phyloP scores from a whole-genome alignment of 2,888 invertebrate species.

The Agrochola circellaris region DNA sequence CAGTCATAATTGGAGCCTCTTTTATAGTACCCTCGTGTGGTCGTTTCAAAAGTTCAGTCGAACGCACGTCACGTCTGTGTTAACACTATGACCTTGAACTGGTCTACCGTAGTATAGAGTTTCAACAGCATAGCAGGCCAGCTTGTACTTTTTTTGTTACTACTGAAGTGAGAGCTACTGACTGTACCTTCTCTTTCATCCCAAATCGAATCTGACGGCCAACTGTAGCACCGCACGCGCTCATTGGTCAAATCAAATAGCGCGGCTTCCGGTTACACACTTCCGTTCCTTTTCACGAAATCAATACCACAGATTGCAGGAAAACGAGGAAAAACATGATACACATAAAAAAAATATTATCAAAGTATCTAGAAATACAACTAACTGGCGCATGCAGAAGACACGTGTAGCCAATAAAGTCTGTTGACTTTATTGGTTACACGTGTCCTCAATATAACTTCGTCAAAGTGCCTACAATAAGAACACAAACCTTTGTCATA shows the following conservation, averaged over 20 bases:
- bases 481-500: slow-evolving; percentile 1
- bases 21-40: neutral
- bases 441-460: slow-evolving; percentile 16
- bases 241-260: too few species aligned
- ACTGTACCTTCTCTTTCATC: neutral
- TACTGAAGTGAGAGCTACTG: neutral
- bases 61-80: too few species aligned
- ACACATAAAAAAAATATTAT: neutral
- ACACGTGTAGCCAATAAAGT: slow-evolving; percentile 30
- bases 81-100: neutral
- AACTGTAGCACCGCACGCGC: too few species aligned
- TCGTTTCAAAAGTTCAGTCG: neutral
- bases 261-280: too few species aligned
- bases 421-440: neutral
- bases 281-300: too few species aligned
- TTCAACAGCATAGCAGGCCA: neutral
- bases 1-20: neutral
- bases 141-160: neutral
- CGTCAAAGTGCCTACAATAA: slow-evolving; percentile 3
- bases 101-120: fast-evolving
- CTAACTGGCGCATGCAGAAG: neutral
- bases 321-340: too few species aligned
- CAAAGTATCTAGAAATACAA: neutral
- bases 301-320: too few species aligned
- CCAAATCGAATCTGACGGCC: too few species aligned